Evolutionary conservation across 2,888 invertebrate genomes (phyloP).

Genomic region (Diaphora mendica): DNA sequence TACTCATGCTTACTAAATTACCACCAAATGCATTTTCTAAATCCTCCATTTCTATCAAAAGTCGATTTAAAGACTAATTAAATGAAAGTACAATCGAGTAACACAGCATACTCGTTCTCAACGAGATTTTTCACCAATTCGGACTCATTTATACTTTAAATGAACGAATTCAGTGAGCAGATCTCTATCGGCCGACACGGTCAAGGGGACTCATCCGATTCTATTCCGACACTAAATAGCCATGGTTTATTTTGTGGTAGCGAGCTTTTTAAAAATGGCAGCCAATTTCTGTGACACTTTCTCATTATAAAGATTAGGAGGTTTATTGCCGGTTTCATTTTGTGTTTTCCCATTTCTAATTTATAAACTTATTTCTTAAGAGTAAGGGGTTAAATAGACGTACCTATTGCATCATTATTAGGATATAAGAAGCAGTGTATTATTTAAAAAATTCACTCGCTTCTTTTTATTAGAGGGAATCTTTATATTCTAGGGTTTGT

Average conservation of each 20-base stretch:
- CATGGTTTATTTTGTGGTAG: constrained; percentile 75
- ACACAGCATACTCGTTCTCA: constrained; percentile 44
- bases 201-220: constrained; percentile 75
- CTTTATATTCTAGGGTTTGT: not conserved
- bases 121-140: constrained; percentile 61
- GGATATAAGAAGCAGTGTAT: too few relatives aligned
- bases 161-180: constrained; percentile 73
- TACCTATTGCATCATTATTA: too few relatives aligned
- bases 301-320: constrained; percentile 29
- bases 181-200: constrained; percentile 76
- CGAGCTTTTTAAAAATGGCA: constrained; percentile 69
- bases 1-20: not conserved
- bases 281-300: constrained; percentile 43
- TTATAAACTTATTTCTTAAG: too few relatives aligned
- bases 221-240: constrained; percentile 77
- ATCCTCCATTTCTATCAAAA: constrained; percentile 4
- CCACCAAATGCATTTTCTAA: not conserved
- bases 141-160: constrained; percentile 75
- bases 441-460: not conserved
- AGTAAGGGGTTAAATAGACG: too few relatives aligned
- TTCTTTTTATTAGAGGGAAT: too few relatives aligned
- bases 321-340: constrained; percentile 19
- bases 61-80: constrained; percentile 21
- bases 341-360: not conserved
- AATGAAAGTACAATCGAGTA: constrained; percentile 31